Evolutionary conservation across 2,797 vertebrate genomes (phyloP).

Genomic region (Liasis olivaceus): DNA sequence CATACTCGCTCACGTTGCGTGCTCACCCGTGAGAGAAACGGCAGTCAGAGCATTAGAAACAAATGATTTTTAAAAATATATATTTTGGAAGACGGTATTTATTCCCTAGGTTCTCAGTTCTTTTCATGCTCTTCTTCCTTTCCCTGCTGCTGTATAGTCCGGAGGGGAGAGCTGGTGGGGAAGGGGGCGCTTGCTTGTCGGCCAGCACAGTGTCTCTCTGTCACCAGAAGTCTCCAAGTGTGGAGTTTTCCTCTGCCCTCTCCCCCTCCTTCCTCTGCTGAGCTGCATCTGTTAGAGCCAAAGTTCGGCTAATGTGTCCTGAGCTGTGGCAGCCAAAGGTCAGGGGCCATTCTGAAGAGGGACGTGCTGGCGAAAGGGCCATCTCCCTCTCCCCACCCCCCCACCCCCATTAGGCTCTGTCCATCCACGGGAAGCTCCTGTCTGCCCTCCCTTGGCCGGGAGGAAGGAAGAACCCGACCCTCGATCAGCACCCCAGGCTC

Average conservation of each 20-base stretch:
- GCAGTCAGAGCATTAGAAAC: neutral
- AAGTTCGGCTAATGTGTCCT: neutral
- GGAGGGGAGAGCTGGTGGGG: neutral
- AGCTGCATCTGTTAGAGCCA: neutral
- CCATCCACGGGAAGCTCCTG: neutral
- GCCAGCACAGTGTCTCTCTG: neutral
- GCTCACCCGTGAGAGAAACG: neutral
- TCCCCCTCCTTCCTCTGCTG: neutral
- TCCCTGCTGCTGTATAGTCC: too few species aligned
- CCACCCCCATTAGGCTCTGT: neutral
- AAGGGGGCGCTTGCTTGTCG: too few species aligned
- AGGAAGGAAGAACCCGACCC: too few species aligned
- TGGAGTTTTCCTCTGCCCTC: neutral
- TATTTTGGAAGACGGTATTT: constrained; percentile 39
- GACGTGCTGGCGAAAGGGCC: too few species aligned
- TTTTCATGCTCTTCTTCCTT: neutral
- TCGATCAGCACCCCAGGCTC: neutral
- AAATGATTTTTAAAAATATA: neutral
- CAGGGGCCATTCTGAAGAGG: accelerated
- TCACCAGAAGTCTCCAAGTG: neutral
- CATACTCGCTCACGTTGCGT: neutral
- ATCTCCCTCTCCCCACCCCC: too few species aligned
- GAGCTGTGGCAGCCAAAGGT: accelerated
- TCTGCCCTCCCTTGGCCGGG: too few species aligned
- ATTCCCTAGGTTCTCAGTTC: neutral